These are phyloP conservation scores for Ailurus styani DNA, from an alignment of 2,113 vertebrate genomes.

Conservation along the genomic window DNA sequence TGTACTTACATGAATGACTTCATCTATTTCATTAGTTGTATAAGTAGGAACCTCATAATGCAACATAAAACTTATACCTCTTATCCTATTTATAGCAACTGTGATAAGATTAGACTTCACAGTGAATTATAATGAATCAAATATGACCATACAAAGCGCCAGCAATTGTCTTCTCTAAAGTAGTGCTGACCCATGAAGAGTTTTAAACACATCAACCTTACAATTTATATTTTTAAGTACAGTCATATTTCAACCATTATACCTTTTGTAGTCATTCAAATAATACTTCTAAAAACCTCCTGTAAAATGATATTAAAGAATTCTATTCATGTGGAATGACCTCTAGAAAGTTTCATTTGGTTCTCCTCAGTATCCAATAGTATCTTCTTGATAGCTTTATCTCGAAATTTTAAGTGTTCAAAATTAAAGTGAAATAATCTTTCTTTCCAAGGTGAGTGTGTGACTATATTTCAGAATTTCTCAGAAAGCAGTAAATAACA, in stretches of 20 bases:
- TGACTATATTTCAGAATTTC: conserved; percentile 82
- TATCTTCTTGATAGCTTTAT: conserved; percentile 89
- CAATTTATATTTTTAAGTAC: background rate
- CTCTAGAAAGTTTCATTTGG: conserved; percentile 80
- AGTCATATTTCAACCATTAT: background rate
- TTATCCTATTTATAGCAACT: background rate
- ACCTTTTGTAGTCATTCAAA: background rate
- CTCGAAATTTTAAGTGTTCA: conserved; percentile 85
- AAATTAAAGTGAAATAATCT: background rate
- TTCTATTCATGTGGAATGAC: background rate
- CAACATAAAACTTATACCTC: background rate
- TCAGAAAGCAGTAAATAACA: conserved; percentile 78
- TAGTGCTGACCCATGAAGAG: background rate
- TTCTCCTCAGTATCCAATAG: conserved; percentile 88
- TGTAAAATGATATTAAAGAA: background rate
- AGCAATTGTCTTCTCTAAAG: background rate
- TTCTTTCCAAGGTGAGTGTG: background rate
- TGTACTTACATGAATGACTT: background rate
- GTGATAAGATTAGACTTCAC: background rate
- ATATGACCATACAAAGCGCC: background rate
- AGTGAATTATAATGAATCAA: conserved; percentile 2
- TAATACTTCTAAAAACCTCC: background rate
- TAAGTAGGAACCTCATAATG: background rate
- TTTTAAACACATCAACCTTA: background rate
- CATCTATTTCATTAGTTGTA: background rate